Evolutionary conservation across 2,888 invertebrate species (phyloP), one percentile per base, ranked within the genome.

Genomic region (Bibio marci): DNA sequence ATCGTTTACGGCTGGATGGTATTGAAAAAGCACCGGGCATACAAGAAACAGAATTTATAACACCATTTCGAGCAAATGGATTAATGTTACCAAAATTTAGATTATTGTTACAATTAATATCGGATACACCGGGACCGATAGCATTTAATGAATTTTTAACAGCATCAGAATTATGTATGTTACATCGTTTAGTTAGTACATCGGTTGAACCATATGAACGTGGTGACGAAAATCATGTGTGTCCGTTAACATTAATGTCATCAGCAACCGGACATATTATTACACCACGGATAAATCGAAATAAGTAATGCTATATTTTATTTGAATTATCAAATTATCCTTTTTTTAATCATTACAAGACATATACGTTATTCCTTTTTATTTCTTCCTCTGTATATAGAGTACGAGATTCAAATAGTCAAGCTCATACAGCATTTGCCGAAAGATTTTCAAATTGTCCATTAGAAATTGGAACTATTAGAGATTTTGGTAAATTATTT

Each of bases 381-480:
- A 13, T 14, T 26, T 27, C 17, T 34, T 26, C 17, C 18, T 18
- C 32, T 33, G 11, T n/a, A n/a, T 19, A 22, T 30, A 36, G 35
- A 31, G n/a, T 25, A 22, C 64, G 41, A 57, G 58, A 28, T 50
- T 56, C 26, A 13, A 28, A 28, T 22, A 15, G 32, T 17, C 13
- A 3, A 13, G 13, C 27, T 14, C 19, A n/a, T 28, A 43, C 22
- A 34, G 36, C 22, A 12, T 4, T 41, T 33, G 32, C 43, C 3
- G 36, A 35, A 2, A 30, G 44, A 25, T 12, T 45, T 12, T 49
- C 49, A 6, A 38, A 66, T 47, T 78, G 78, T 51, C 76, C 78
- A 1, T 63, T 72, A 42, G 77, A 78, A 61, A 64, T 66, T 27
- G 80, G 80, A 2, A 71, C 76, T 1, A 59, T 79, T 10, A 64